Base-by-base conservation (phyloP, 2,888 invertebrate genomes). In the Netelia fuscicornis region DNA sequence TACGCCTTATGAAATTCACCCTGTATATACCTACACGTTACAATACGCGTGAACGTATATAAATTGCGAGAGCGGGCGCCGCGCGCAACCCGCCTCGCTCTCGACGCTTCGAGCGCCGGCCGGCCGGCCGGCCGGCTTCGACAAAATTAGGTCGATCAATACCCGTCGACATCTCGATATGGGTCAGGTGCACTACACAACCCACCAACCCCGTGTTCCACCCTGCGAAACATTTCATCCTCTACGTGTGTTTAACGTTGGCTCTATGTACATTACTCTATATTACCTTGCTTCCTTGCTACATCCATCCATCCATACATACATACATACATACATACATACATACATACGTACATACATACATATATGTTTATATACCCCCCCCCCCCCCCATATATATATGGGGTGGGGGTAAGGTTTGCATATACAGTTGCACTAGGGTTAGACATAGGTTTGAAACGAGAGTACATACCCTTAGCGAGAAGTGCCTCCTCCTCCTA, bases 121-220 rank as follows among this genome's bases (percentile, higher is more conserved):
- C 81, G 72, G 75, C 79, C 87, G 85, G 87, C 87, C 81, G 89
- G 89, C 86, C 89, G 90, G 89, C 89, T 89, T 89, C 44, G 56
- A 17, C 79, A 80, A 89, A 92, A 92, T 93, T 93, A 88, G 93
- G 93, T 93, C 93, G 90, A 93, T 93, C 93, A 93, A 93, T 93
- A 93, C 89, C 87, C 78, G 37, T 37, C 37, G 81, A 84, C 86
- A 64, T 84, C 85, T 68, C 85, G 91, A 92, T 91, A 93, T 93
- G 85, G 93, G 93, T 93, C 93, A 93, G 93, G 93, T 93, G 93
- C 93, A 93, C 90, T 87, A 86, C 86, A 81, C 84, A 76, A 81
- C 80, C 74, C 42, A 68, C 10, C 42, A n/a, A 75, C 30, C 8
- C 48, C 44, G 8, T 48, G 13, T 48, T 48, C 11, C 70, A 8